Conservation (phyloP, 2,888 invertebrate species). For the Lasius platythorax region DNA sequence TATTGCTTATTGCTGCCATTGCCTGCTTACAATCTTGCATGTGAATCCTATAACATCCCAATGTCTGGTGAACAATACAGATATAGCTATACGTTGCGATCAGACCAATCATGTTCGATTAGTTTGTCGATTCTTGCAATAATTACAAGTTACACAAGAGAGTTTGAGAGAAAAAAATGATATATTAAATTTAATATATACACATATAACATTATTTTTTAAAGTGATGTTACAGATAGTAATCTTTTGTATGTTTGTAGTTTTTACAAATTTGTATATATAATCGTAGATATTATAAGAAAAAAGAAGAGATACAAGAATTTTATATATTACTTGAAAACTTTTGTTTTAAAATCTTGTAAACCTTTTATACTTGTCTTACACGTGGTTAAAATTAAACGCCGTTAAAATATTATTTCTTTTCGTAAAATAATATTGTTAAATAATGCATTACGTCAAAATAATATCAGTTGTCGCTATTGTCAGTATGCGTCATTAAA, state of each 20-base stretch:
- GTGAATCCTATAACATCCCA: slow-evolving; percentile 15
- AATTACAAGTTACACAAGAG: not conserved
- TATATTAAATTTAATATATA: not conserved
- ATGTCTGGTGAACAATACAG: slow-evolving; percentile 15
- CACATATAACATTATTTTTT: not conserved
- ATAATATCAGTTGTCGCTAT: not conserved
- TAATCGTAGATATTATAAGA: not conserved
- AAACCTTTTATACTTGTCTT: not conserved
- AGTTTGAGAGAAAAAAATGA: not conserved
- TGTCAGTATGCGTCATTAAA: not conserved
- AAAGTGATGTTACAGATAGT: not conserved
- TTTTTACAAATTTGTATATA: not conserved
- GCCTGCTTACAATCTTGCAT: slow-evolving; percentile 38
- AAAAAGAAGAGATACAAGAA: not conserved
- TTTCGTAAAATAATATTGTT: not conserved
- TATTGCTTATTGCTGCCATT: slow-evolving; percentile 63
- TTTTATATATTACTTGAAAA: not conserved
- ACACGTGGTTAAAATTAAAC: not conserved
- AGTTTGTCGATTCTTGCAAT: not conserved
- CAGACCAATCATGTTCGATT: slow-evolving; percentile 20
- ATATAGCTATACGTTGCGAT: not conserved
- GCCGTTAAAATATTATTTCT: not conserved
- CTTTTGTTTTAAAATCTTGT: not conserved
- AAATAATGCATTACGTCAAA: not conserved
- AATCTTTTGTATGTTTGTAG: not conserved